These are phyloP conservation scores for Trichogramma evanescens DNA, from an alignment of 2,888 invertebrate species.

Conservation along the genomic window DNA sequence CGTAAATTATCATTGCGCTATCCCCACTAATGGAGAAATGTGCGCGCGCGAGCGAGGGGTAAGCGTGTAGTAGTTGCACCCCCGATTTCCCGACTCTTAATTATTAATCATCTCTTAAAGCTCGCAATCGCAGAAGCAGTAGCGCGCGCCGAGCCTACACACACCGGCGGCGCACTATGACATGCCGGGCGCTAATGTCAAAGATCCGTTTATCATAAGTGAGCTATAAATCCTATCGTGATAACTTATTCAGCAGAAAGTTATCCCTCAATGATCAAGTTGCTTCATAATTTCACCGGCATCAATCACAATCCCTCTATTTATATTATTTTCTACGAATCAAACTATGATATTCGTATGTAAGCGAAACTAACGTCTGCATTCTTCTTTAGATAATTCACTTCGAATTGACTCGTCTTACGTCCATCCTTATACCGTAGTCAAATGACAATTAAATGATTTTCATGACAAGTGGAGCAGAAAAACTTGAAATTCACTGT, in stretches of 20 bases:
- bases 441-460: no score
- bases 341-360: no score
- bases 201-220: conserved; percentile 14
- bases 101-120: conserved; percentile 38
- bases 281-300: background rate
- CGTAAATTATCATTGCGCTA: conserved; percentile 46
- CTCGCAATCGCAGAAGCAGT: conserved; percentile 10
- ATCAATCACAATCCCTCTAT: background rate
- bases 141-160: no score
- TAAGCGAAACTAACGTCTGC: no score
- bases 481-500: no score
- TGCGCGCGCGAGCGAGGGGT: conserved; percentile 25
- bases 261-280: background rate
- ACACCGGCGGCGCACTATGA: no score
- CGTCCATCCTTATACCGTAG: no score
- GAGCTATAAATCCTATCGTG: conserved; percentile 8
- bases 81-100: conserved; percentile 31
- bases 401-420: no score
- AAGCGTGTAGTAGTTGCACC: conserved; percentile 21
- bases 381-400: no score
- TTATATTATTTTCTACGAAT: background rate
- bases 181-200: background rate
- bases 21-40: conserved; percentile 25
- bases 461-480: no score
- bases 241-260: background rate